Evolutionary conservation across 2,888 invertebrate genomes (phyloP).

Genomic region (Silvanus unidentatus): DNA sequence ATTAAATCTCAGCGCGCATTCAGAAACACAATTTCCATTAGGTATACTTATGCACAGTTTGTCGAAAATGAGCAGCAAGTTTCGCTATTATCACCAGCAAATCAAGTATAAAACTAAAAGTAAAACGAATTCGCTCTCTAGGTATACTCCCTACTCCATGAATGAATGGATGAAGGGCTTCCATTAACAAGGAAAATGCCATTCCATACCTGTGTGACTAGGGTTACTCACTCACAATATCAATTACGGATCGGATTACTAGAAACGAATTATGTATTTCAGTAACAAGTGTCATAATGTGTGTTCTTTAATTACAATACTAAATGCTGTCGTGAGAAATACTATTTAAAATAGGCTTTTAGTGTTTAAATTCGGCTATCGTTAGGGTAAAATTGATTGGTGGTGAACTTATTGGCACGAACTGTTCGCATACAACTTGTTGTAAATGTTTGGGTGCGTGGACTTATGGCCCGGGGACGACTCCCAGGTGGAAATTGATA

Average conservation of each 20-base stretch:
- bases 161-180: slow-evolving; percentile 34
- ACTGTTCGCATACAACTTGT: slow-evolving; percentile 7
- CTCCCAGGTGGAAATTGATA: slow-evolving; percentile 23
- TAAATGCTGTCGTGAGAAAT: no score
- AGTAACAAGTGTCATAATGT: no score
- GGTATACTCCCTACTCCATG: slow-evolving; percentile 23
- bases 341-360: no score
- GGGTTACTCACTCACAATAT: neutral
- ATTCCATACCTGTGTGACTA: slow-evolving; percentile 1
- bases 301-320: no score
- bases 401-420: no score
- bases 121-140: slow-evolving; percentile 4
- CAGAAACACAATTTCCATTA: no score
- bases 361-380: no score
- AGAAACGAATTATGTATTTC: neutral
- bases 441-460: slow-evolving; percentile 20
- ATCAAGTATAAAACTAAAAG: slow-evolving; percentile 25
- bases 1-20: no score
- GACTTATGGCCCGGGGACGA: slow-evolving; percentile 22
- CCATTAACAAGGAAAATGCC: slow-evolving; percentile 9
- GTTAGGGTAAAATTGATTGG: no score
- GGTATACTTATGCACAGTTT: no score
- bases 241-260: neutral
- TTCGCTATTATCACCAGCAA: slow-evolving; percentile 7
- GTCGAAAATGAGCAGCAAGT: no score